Evolutionary conservation across 2,797 vertebrate species (phyloP), one percentile per base, ranked within the genome.

Genomic region (Botia kubotai): DNA sequence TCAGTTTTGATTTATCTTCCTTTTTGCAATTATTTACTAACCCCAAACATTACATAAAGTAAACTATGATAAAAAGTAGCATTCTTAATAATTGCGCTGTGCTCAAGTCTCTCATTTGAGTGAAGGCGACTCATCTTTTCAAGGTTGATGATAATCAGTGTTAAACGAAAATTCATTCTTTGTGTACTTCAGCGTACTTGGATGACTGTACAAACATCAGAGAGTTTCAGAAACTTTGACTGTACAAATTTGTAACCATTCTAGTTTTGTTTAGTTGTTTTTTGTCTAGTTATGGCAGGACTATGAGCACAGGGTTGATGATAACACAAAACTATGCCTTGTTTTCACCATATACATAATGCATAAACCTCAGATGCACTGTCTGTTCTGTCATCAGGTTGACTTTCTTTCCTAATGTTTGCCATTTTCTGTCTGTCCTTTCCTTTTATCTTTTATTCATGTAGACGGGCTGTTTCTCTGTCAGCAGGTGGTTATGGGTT

Each of bases 401-500:
- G n/a, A 53, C n/a, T 48, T 71, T 70, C 67, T 71, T 70, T 79
- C 26, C 26, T 52, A 16, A 50, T 50, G 14, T 50, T 71, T 71
- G 71, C 46, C 1, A 21, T 71, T 50, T 62, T 70, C 43, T 62
- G n/a, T 63, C 36, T 16, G n/a, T 57, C 8, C 13, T 71, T 21
- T 71, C 43, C 67, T 79, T 79, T 79, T 36, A 71, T 71, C n/a
- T 79, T 48, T 63, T 71, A 62, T 79, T 79, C 57, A 52, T 50
- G 39, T 19, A 16, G 67, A 52, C 46, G 7, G 67, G 8, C 57
- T 63, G 23, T 17, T 62, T 70, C 66, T 79, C 50, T 62, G 36
- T 79, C 77, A 79, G 77, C 77, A 79, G 68, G 68, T 71, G 77
- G 77, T 79, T 62, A 26, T 52, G 68, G 77, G 48, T 71, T 79